These are phyloP conservation scores for Lacerta viridis DNA, from an alignment of 2,797 vertebrate genomes.

Conservation along the genomic window DNA sequence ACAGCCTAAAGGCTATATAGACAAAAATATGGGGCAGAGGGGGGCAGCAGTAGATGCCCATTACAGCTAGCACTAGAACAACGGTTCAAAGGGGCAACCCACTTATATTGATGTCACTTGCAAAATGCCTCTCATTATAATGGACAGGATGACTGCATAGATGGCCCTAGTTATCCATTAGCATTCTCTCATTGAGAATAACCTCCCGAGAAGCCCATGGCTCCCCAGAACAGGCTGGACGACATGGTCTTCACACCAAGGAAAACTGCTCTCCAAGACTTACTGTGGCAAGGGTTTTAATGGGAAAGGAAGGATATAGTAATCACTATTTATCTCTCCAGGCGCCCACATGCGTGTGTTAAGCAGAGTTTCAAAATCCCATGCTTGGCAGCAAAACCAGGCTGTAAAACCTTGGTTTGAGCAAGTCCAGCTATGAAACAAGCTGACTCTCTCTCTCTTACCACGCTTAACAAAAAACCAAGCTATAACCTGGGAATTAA, in stretches of 20 bases:
- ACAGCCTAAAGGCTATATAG: neutral
- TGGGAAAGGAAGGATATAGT: no score
- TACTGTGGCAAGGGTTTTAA: no score
- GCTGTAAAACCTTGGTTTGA: no score
- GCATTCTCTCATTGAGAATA: neutral
- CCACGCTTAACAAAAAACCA: no score
- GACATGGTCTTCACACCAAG: neutral
- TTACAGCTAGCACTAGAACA: neutral
- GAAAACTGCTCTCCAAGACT: neutral
- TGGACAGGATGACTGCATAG: neutral
- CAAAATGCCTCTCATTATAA: neutral
- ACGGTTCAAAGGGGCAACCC: neutral
- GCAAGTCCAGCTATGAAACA: no score
- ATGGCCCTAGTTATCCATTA: no score
- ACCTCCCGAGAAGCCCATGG: neutral
- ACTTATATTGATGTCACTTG: neutral
- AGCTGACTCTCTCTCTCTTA: no score
- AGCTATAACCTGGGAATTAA: no score
- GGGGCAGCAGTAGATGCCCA: neutral
- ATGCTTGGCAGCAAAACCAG: no score
- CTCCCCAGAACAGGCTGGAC: neutral
- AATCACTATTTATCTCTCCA: no score
- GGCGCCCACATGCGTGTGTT: no score
- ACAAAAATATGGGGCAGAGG: neutral
- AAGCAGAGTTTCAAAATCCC: no score